phyloP scores from a whole-genome alignment of 2,797 vertebrate genomes.

The Thripadectes ignobilis region DNA sequence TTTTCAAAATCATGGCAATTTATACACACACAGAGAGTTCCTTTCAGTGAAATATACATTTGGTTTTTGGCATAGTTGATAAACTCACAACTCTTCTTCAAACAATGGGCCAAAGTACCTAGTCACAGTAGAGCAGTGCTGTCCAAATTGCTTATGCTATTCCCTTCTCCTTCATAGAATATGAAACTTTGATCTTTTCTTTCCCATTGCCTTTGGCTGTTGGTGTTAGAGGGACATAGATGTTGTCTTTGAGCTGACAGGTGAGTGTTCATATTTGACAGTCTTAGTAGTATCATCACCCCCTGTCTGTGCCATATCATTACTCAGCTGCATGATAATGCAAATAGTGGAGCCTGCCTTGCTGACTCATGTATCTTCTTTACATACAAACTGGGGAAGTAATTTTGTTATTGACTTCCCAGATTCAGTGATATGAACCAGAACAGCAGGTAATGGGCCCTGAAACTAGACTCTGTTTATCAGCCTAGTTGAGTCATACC shows the following conservation, averaged over 20 bases:
- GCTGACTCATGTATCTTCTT: background rate
- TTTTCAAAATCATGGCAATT: background rate
- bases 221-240: background rate
- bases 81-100: background rate
- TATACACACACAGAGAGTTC: background rate
- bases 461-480: background rate
- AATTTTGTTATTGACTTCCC: background rate
- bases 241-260: background rate
- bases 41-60: background rate
- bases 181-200: background rate
- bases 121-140: background rate
- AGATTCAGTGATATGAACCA: background rate
- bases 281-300: background rate
- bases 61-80: background rate
- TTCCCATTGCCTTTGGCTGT: background rate
- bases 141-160: background rate
- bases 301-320: background rate
- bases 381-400: background rate
- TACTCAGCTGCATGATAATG: background rate
- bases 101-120: background rate
- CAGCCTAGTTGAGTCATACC: background rate
- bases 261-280: background rate
- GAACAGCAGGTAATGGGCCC: background rate
- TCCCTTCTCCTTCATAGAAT: background rate
- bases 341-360: background rate